phyloP scores from a whole-genome alignment of 2,888 invertebrate genomes.

The Gandaritis pyraliata region DNA sequence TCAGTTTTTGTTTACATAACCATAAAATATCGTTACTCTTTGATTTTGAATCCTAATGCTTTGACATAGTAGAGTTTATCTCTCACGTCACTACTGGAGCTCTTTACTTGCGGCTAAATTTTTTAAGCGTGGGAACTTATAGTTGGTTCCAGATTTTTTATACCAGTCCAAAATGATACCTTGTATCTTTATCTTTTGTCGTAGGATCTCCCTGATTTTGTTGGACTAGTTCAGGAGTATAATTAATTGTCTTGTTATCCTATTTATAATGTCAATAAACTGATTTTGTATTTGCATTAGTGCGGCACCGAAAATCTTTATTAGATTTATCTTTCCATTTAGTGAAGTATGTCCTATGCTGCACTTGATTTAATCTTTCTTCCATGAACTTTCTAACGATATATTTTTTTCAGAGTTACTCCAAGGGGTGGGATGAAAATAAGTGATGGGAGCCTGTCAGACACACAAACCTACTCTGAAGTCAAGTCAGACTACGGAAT shows the following conservation, averaged over 20 bases:
- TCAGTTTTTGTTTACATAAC: constrained; percentile 41
- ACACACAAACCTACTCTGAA: constrained; percentile 90
- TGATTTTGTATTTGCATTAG: too few relatives aligned
- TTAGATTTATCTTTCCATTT: too few relatives aligned
- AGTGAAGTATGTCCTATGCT: too few relatives aligned
- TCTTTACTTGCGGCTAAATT: background rate
- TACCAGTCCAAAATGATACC: constrained; percentile 19
- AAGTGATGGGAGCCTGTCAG: constrained; percentile 93
- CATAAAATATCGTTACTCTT: background rate
- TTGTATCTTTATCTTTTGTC: background rate
- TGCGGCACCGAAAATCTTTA: too few relatives aligned
- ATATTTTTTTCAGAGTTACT: constrained; percentile 65
- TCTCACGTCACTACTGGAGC: too few relatives aligned
- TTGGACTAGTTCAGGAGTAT: too few relatives aligned
- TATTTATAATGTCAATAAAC: too few relatives aligned
- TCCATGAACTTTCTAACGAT: too few relatives aligned
- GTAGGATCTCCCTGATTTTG: too few relatives aligned
- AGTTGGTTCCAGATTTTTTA: background rate
- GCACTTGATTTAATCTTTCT: too few relatives aligned
- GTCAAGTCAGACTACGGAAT: constrained; percentile 91
- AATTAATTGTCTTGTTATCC: too few relatives aligned
- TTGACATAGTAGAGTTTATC: background rate
- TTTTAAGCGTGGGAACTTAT: constrained; percentile 48
- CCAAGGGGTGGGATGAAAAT: constrained; percentile 84
- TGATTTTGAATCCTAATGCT: constrained; percentile 4